phyloP scores from a whole-genome alignment of 2,888 invertebrate species.

The Atrina japonica region DNA sequence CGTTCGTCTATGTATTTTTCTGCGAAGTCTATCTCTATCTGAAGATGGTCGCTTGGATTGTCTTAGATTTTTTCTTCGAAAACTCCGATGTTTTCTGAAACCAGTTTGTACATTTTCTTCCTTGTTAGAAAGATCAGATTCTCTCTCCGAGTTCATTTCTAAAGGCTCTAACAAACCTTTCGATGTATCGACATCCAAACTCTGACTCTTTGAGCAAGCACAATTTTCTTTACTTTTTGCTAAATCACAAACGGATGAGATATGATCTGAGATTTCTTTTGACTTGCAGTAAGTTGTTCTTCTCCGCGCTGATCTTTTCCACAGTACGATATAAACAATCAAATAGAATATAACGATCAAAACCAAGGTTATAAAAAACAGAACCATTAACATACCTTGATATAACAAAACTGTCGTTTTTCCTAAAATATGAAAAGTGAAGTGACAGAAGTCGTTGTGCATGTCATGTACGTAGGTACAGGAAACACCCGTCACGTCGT shows the following conservation, averaged over 20 bases:
- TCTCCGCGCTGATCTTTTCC: constrained; percentile 57
- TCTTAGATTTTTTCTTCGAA: not conserved
- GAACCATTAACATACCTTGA: constrained; percentile 53
- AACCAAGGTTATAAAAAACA: constrained; percentile 54
- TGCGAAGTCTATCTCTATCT: constrained; percentile 29
- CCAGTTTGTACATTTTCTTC: not conserved
- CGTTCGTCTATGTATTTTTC: constrained; percentile 56
- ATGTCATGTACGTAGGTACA: constrained; percentile 51
- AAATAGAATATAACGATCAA: constrained; percentile 63
- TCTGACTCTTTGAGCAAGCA: not conserved
- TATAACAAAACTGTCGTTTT: constrained; percentile 51
- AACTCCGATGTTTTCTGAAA: not conserved
- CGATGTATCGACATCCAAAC: constrained; percentile 6
- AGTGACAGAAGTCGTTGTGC: constrained; percentile 61
- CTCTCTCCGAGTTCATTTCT: constrained; percentile 15
- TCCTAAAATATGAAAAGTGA: constrained; percentile 61
- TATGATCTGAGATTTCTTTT: constrained; percentile 8
- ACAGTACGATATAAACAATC: constrained; percentile 62
- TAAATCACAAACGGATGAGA: not conserved
- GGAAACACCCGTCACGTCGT: constrained; percentile 53
- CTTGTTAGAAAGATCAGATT: not conserved
- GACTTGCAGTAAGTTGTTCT: not conserved
- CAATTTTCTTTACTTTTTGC: constrained; percentile 10
- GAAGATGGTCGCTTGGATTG: not conserved
- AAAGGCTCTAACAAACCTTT: constrained; percentile 1